Evolutionary conservation across 2,797 vertebrate species (phyloP), one percentile per base, ranked within the genome.

Genomic region (Propithecus perrieri): DNA sequence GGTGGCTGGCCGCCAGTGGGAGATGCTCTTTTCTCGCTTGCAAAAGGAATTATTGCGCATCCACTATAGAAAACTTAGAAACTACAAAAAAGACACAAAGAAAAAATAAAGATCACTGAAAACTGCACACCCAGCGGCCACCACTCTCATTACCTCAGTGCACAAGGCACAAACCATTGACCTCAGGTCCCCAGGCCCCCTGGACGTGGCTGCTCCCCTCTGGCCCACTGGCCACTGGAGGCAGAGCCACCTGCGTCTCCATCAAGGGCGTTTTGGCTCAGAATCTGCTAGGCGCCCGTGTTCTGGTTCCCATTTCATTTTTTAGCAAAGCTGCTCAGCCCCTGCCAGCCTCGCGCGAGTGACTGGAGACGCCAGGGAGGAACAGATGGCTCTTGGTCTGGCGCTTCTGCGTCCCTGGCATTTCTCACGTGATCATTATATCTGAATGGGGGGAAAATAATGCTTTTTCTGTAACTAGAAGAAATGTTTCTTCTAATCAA

Each of bases 381-480:
- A 97, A 88, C 98, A 98, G 98, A 97, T 97, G 98, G 98, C 93
- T 98, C 97, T 81, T 95, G 97, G 97, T 97, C 98, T 96, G 97
- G 98, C 0, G 0, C 95, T 96, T 97, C 59, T 91, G 97, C 96
- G 98, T 97, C 98, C 96, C 97, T 97, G 97, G 97, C 97, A 95
- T 84, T 11, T 91, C 94, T 97, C 98, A 97, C 80, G 59, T 94
- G 97, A 97, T 95, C 92, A 4, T 69, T 95, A 83, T 89, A 95
- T 96, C 89, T 93, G 96, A 98, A 88, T 90, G 97, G 96, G 97
- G 94, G 95, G 88, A 72, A 98, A 97, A 98, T 89, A 41, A 96
- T 59, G 90, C 97, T 98, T 97, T 92, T 90, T 76, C 89, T 89
- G 50, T 97, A 96, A 97, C 91, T 72, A 91, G 96, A 89, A 97